These are phyloP conservation scores for Ceyx margarethae DNA, from an alignment of 2,113 vertebrate species.

Conservation along the genomic window DNA sequence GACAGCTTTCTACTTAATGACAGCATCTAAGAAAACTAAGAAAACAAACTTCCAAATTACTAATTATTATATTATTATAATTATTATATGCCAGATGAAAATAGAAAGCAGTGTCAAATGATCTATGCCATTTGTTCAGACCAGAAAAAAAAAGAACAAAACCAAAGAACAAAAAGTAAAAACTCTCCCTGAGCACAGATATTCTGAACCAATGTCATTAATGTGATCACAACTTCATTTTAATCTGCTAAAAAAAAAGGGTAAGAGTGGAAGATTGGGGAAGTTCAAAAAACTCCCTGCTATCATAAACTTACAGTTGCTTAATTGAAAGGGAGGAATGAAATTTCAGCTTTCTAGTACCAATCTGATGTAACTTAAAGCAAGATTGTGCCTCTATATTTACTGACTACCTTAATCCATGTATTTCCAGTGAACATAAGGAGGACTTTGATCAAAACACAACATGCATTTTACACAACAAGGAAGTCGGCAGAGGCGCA, in stretches of 20 bases:
- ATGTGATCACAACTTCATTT: background rate
- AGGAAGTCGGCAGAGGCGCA: slow-evolving; percentile 52
- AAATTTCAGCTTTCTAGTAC: slow-evolving; percentile 35
- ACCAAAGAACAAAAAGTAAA: background rate
- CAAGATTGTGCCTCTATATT: background rate
- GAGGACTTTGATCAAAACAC: slow-evolving; percentile 70
- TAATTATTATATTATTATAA: background rate
- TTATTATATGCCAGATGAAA: background rate
- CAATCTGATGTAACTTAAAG: slow-evolving; percentile 29
- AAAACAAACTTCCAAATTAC: slow-evolving; percentile 27
- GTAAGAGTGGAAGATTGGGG: background rate
- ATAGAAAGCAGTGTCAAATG: background rate
- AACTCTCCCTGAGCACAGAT: background rate
- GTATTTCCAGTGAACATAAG: slow-evolving; percentile 48
- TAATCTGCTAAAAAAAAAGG: background rate
- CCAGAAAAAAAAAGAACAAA: background rate
- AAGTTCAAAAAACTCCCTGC: background rate
- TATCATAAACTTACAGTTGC: background rate
- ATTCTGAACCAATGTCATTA: background rate
- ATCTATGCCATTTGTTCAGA: slow-evolving; percentile 7
- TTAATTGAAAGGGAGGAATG: background rate
- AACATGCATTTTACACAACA: slow-evolving; percentile 68
- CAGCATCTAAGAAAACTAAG: background rate
- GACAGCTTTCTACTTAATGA: background rate
- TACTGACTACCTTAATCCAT: slow-evolving; percentile 58